Evolutionary conservation across 2,113 vertebrate genomes (phyloP), one percentile per base, ranked within the genome.

Genomic region (Pholis gunnellus): DNA sequence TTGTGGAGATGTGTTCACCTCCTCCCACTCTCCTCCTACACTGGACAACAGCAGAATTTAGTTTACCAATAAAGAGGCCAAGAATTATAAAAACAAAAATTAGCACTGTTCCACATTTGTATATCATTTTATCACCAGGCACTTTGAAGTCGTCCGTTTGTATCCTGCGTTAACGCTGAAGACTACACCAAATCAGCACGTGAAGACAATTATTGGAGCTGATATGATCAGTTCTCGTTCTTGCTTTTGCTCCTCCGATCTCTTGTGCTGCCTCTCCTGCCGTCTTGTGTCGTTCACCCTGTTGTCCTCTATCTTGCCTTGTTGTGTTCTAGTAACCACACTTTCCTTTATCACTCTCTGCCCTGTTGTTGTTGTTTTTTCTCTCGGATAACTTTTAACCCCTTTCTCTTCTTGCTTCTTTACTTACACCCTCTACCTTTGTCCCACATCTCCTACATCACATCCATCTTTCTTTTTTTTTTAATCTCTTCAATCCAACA

Each of bases 401-500:
- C n/a, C 56, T 14, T 60, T 44, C 31, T 69, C 36, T 14, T 0
- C 17, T 22, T 70, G 17, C 27, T 29, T 59, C 9, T 34, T 0
- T 44, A 71, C 20, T 50, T 46, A 9, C 27, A 5, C n/a, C 15
- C 6, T 27, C 17, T 14, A 7, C 9, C 18, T 64, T 17, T 31
- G 31, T 36, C 71, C 52, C 59, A 22, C 25, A 4, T 40, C 8
- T n/a, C 25, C n/a, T 63, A 0, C 42, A 5, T 48, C 15, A 0
- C 42, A 5, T 48, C 15, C 8, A 8, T 42, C 31, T 2, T 13
- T 27, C 29, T 17, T 6, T 48, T 20, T 25, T 4, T 42, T n/a
- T 40, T 40, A 5, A 40, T 61, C 20, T 34, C 11, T 61, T 27
- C 9, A 1, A 22, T 44, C 44, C 9, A 10, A 50, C 95, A 99